Percentiles rank a stretch among this genome's conserved stretches.
Conservation (phyloP, 2,888 invertebrate genomes). For the Dryocosmus kuriphilus region DNA sequence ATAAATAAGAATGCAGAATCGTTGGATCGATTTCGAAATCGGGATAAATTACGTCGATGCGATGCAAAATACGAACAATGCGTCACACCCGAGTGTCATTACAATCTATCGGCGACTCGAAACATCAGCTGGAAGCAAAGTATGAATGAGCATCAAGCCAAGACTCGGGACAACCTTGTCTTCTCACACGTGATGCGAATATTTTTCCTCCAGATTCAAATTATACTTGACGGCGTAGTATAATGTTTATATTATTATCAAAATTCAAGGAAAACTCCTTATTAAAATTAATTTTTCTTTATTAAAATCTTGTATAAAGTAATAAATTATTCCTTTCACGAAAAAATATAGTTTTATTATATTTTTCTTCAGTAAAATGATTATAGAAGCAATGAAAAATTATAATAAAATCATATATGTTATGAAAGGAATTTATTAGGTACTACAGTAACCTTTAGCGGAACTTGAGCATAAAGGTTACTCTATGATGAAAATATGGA, state of each 20-base stretch:
- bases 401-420: not conserved
- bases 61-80: slow-evolving; percentile 29
- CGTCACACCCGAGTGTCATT: slow-evolving; percentile 13
- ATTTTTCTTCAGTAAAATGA: not conserved
- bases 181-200: slow-evolving; percentile 63
- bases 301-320: too few relatives aligned
- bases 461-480: not conserved
- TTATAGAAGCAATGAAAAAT: not conserved
- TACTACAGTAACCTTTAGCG: slow-evolving; percentile 1
- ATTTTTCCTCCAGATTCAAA: slow-evolving; percentile 40
- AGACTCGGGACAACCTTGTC: slow-evolving; percentile 55
- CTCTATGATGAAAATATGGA: not conserved
- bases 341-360: too few relatives aligned
- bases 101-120: slow-evolving; percentile 27
- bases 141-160: slow-evolving; percentile 65
- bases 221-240: not conserved
- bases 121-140: slow-evolving; percentile 65
- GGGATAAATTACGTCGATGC: slow-evolving; percentile 23
- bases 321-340: too few relatives aligned
- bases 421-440: not conserved
- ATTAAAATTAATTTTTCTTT: too few relatives aligned
- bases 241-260: too few relatives aligned
- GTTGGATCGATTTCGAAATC: slow-evolving; percentile 23
- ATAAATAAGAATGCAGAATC: not conserved
- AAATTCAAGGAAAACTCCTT: too few relatives aligned